Base-by-base conservation (phyloP, 2,888 invertebrate genomes). In the Nymphalis polychloros region DNA sequence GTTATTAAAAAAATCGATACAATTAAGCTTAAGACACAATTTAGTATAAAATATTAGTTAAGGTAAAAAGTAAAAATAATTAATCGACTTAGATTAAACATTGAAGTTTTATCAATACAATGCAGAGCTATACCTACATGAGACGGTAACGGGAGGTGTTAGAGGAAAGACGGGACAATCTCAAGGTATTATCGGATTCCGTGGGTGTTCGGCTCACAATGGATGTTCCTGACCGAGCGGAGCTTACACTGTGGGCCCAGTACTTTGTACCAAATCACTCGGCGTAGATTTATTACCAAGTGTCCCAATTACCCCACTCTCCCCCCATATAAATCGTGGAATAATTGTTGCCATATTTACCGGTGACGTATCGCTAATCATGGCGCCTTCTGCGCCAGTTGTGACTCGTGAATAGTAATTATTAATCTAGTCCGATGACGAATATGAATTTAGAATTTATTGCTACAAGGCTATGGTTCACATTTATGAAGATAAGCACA, bases 341-440 rank as follows among this genome's bases (percentile, higher is more conserved):
- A 90, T 90, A 90, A 92, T 90, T 92, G 90, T 91, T 90, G 86
- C 90, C 90, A 92, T 92, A 92, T 92, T 92, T 92, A 91, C 89
- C 80, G 85, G 89, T 90, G 92, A 91, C 90, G 89, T 90, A 84
- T 89, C 85, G 88, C 89, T 89, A 90, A 90, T 90, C 89, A 87
- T 83, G 75, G 84, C 81, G 84, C 89, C 90, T 89, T 86, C 88
- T 89, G 89, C 75, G 82, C 80, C 84, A 84, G 82, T 87, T 81
- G 79, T 72, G 77, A 79, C 75, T 77, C 81, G 81, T 80, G 84
- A 88, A 84, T 90, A 88, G 90, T 90, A 87, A 90, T 90, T 84
- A 90, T 87, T 90, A 90, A 91, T 90, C 89, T 83, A 79, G 79
- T 83, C 86, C 83, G 81, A 82, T 90, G 91, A 92, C 80, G 89